These are phyloP conservation scores for Lamprologus ornatipinnis DNA, from an alignment of 2,113 vertebrate species.

Conservation along the genomic window DNA sequence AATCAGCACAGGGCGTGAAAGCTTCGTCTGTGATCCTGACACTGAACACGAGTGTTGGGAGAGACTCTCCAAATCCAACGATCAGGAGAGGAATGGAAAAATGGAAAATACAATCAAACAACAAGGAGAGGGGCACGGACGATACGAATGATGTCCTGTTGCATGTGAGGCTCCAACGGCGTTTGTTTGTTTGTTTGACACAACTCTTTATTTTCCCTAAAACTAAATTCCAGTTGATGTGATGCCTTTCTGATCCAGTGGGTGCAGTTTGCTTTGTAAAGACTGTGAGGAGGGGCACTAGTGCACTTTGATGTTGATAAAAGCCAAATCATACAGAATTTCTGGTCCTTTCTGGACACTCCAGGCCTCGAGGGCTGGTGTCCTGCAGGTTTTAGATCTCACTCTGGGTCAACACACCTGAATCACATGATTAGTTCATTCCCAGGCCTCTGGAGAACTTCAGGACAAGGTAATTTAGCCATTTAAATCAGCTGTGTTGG, in stretches of 20 bases:
- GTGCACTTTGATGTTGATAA: neutral
- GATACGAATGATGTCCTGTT: accelerated
- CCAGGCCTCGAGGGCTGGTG: neutral
- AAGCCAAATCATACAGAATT: neutral
- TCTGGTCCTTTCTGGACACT: neutral
- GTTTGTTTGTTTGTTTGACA: accelerated
- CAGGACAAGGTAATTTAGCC: accelerated
- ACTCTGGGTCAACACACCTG: accelerated
- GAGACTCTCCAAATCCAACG: neutral
- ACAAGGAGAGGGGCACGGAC: accelerated
- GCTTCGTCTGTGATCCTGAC: neutral
- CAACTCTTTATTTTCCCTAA: neutral
- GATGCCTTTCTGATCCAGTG: neutral
- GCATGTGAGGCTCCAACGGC: neutral
- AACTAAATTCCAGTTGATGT: accelerated
- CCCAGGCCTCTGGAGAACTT: accelerated
- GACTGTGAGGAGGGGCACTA: neutral
- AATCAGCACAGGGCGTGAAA: neutral
- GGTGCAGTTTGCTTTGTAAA: neutral
- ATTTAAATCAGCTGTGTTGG: accelerated
- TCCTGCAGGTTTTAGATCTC: neutral
- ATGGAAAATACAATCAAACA: neutral
- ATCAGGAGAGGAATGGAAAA: neutral
- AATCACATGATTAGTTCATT: accelerated
- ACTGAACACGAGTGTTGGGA: accelerated